Conservation (phyloP, 2,113 vertebrate genomes). For the Dissostichus mawsoni region DNA sequence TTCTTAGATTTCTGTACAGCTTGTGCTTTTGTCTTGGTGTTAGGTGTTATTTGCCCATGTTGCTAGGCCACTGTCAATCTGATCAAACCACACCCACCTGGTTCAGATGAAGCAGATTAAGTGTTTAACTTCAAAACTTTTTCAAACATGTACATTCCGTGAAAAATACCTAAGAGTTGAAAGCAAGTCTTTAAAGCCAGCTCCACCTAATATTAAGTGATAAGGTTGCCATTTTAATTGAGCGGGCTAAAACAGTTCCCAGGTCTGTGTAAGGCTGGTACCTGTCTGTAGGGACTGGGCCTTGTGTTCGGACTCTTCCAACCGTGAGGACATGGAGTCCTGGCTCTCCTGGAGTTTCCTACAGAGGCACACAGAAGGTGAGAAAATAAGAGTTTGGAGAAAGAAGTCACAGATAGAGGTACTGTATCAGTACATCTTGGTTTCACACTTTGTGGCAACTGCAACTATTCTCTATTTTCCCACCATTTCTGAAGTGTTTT, state of each 20-base stretch:
- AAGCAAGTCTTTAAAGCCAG: neutral
- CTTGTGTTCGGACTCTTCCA: constrained; percentile 96
- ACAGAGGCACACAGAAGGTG: constrained; percentile 50
- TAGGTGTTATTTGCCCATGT: constrained; percentile 13
- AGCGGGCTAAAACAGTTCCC: constrained; percentile 8
- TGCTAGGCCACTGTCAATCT: constrained; percentile 6
- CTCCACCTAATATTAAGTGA: neutral
- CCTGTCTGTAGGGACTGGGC: constrained; percentile 96
- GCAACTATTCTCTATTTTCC: constrained; percentile 76
- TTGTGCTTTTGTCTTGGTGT: neutral
- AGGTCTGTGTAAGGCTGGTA: constrained; percentile 67
- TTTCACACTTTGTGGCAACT: constrained; percentile 68
- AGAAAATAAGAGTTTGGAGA: constrained; percentile 32
- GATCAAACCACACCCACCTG: constrained; percentile 25
- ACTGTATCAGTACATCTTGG: constrained; percentile 63
- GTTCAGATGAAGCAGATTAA: constrained; percentile 38
- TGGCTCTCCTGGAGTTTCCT: constrained; percentile 97
- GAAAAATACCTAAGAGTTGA: constrained; percentile 11
- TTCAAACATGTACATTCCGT: neutral
- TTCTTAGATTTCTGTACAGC: neutral
- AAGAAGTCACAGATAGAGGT: constrained; percentile 64
- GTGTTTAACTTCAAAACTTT: neutral
- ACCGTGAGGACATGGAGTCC: constrained; percentile 92
- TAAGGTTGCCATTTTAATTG: constrained; percentile 18
- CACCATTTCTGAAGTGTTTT: constrained; percentile 82